phyloP scores from a whole-genome alignment of 2,888 invertebrate species.

The Meloe dianella region DNA sequence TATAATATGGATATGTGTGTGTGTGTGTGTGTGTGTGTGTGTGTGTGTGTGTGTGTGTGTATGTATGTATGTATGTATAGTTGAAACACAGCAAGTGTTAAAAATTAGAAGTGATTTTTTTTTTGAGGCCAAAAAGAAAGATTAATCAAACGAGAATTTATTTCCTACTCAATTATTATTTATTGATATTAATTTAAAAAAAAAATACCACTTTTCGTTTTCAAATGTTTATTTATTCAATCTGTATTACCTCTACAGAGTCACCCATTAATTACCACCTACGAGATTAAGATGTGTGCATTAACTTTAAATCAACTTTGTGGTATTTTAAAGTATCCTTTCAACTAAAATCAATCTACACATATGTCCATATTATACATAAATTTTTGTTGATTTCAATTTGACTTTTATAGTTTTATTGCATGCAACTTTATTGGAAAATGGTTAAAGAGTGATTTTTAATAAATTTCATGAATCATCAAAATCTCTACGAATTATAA shows the following conservation, averaged over 20 bases:
- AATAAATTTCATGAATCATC: not conserved
- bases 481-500: not conserved
- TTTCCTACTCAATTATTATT: not conserved
- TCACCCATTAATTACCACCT: not conserved
- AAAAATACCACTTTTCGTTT: too few species aligned
- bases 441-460: not conserved
- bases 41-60: too few species aligned
- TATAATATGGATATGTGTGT: not conserved
- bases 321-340: not conserved
- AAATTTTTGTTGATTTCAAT: conserved; percentile 1
- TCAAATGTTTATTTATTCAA: too few species aligned
- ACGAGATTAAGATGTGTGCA: not conserved
- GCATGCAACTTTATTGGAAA: not conserved
- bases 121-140: too few species aligned
- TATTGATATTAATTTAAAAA: not conserved
- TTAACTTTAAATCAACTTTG: too few species aligned
- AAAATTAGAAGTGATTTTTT: not conserved
- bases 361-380: too few species aligned
- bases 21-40: too few species aligned
- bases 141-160: not conserved
- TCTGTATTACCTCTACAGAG: not conserved
- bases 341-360: not conserved
- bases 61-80: not conserved
- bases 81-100: not conserved
- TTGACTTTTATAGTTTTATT: not conserved